Evolutionary conservation across 2,113 vertebrate species (phyloP), one percentile per base, ranked within the genome.

Genomic region (Cranoglanis bouderius): DNA sequence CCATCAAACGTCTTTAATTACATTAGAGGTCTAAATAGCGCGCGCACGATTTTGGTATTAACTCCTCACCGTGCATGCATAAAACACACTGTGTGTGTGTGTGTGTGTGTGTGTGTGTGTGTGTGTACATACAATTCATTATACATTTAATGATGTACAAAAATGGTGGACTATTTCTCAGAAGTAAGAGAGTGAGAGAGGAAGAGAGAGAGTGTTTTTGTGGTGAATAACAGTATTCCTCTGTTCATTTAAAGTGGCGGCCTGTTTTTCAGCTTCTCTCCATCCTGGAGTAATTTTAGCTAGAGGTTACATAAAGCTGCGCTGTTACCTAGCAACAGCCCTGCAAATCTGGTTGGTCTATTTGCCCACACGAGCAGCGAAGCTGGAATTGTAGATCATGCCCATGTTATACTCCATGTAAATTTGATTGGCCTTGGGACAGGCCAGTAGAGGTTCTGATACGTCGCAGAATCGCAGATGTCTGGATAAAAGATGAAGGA

Each of bases 241-340:
- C 83, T 84, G 87, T 90, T 91, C 81, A 85, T 61, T 92, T 85
- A 87, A 89, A 88, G 86, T 90, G 72, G 67, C 87, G 87, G 85
- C 65, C 53, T 51, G 81, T 92, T 92, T 89, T 92, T 91, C 88
- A 51, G 77, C 90, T 91, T 90, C 91, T 92, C 86, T 86, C 84
- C 53, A 85, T 72, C 74, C 74, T 87, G 82, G 46, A 89, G 88
- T 90, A 90, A 91, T 92, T 94, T 92, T 92, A 93, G 92, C 91
- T 90, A 55, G 63, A 84, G 85, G 90, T 94, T 93, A 93, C 90
- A 90, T 93, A 92, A 94, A 93, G 85, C 86, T 72, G 87, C 63
- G 82, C 90, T 26, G 89, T 93, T 92, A 90, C 91, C 93, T 92
- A 81, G 92, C 92, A 92, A 92, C 92, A 89, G 87, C 40, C 75